phyloP scores from a whole-genome alignment of 2,113 vertebrate species.

The Misgurnus anguillicaudatus region DNA sequence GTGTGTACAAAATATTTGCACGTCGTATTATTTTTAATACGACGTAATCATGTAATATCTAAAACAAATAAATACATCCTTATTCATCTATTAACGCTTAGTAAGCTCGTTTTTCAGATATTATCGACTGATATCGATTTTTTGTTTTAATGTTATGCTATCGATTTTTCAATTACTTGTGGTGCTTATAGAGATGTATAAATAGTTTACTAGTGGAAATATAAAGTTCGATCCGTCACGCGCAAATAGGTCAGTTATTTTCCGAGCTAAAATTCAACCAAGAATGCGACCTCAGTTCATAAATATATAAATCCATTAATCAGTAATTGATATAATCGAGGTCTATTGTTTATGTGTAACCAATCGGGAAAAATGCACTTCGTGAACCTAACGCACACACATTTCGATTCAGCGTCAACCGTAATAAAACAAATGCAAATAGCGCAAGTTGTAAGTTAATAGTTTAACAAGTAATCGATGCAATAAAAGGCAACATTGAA shows the following conservation, averaged over 20 bases:
- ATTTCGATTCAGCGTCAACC: background rate
- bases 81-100: too few species aligned
- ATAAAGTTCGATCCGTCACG: slow-evolving; percentile 6
- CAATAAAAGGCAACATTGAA: background rate
- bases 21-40: too few species aligned
- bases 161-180: background rate
- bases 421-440: background rate
- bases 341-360: slow-evolving; percentile 40
- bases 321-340: slow-evolving; percentile 41
- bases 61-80: too few species aligned
- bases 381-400: background rate
- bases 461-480: slow-evolving; percentile 24
- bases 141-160: background rate
- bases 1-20: background rate
- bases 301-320: slow-evolving; percentile 37
- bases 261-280: background rate
- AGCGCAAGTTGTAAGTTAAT: background rate
- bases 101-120: background rate
- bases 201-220: background rate
- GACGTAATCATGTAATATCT: background rate
- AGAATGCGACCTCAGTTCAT: slow-evolving; percentile 35
- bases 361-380: slow-evolving; percentile 17
- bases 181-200: background rate
- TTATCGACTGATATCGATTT: background rate
- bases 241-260: slow-evolving; percentile 38